These are phyloP conservation scores for Pseudolaguvia tuberculata DNA, from an alignment of 2,113 vertebrate genomes.

Conservation along the genomic window DNA sequence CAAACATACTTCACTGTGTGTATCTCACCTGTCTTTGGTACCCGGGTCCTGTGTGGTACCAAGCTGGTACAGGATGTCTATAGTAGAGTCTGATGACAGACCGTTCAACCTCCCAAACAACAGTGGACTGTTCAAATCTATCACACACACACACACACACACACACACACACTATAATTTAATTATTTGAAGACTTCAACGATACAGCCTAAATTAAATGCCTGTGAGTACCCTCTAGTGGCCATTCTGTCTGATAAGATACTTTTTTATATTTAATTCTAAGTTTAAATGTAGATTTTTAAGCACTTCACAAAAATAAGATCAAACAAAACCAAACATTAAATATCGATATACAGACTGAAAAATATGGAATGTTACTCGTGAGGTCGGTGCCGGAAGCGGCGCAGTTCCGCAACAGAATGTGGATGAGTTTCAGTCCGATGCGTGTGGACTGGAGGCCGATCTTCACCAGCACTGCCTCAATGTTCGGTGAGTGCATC, in stretches of 20 bases:
- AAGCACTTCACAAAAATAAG: too few relatives aligned
- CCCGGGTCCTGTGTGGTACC: constrained; percentile 95
- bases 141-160: constrained; percentile 19
- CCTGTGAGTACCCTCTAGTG: not conserved
- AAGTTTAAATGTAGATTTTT: too few relatives aligned
- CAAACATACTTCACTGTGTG: too few relatives aligned
- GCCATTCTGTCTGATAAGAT: not conserved
- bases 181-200: not conserved
- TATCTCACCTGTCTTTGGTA: constrained; percentile 90
- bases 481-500: constrained; percentile 98
- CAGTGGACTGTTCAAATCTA: constrained; percentile 92
- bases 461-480: constrained; percentile 95
- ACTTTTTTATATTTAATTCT: not conserved
- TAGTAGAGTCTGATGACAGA: constrained; percentile 96
- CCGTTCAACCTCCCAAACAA: constrained; percentile 96
- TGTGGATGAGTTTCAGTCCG: constrained; percentile 93
- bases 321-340: too few relatives aligned
- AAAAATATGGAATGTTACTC: constrained; percentile 66
- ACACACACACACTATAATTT: too few relatives aligned
- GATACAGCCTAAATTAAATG: not conserved
- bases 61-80: constrained; percentile 97
- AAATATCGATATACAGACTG: too few relatives aligned
- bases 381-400: constrained; percentile 92
- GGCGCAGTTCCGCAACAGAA: constrained; percentile 93
- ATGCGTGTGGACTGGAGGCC: constrained; percentile 95